These are phyloP conservation scores for Subanguina moxae DNA, from an alignment of 1,140 invertebrate species.

Conservation along the genomic window DNA sequence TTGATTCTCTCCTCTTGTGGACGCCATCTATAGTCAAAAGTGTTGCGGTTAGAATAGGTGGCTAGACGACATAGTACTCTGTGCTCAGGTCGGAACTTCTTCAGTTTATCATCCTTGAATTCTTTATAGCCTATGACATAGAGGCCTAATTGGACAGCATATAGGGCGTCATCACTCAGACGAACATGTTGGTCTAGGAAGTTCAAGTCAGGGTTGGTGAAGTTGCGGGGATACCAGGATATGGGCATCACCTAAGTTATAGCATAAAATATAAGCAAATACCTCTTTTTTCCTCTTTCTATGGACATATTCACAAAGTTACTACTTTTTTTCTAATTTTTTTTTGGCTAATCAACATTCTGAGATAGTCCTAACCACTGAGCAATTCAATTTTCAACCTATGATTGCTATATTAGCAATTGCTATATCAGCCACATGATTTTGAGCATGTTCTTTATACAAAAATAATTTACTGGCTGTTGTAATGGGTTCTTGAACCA, in stretches of 20 bases:
- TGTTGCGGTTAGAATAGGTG: conserved; percentile 55
- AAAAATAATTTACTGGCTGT: conserved; percentile 28
- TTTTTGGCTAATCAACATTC: too few species aligned
- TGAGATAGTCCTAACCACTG: too few species aligned
- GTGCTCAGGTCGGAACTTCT: conserved; percentile 58
- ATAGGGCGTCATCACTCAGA: conserved; percentile 52
- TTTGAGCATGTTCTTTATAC: too few species aligned
- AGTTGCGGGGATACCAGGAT: conserved; percentile 57
- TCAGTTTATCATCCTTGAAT: conserved; percentile 53
- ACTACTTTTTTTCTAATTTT: too few species aligned
- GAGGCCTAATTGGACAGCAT: conserved; percentile 52
- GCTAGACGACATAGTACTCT: conserved; percentile 45
- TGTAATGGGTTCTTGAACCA: conserved; percentile 58
- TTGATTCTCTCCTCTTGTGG: conserved; percentile 57
- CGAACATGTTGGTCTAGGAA: conserved; percentile 43
- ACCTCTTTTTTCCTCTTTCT: too few species aligned
- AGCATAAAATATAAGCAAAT: too few species aligned
- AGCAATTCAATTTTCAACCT: too few species aligned
- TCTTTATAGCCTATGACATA: conserved; percentile 59
- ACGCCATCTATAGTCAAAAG: conserved; percentile 52
- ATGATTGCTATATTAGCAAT: too few species aligned
- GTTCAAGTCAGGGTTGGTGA: conserved; percentile 58
- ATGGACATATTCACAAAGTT: too few species aligned
- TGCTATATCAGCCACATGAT: too few species aligned
- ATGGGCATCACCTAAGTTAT: conserved; percentile 50